Evolutionary conservation across 2,888 invertebrate genomes (phyloP).

Genomic region (Hylaea fasciaria): DNA sequence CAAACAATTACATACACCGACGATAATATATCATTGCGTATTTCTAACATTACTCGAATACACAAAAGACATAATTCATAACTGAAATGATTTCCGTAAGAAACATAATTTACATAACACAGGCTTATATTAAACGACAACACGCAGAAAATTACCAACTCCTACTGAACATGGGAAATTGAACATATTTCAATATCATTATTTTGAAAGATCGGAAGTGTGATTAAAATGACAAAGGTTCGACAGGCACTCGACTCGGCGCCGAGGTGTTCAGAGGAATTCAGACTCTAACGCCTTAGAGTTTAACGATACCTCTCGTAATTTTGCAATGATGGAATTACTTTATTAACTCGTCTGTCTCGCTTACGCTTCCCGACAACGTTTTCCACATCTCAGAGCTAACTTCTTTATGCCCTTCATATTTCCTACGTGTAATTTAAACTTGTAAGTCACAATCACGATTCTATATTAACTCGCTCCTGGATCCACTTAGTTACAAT

Average conservation of each 20-base stretch:
- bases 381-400: slow-evolving; percentile 54
- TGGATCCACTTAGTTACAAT: slow-evolving; percentile 37
- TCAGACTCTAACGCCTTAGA: slow-evolving; percentile 59
- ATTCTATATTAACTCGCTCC: slow-evolving; percentile 36
- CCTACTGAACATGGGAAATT: slow-evolving; percentile 76
- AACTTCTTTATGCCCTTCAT: slow-evolving; percentile 57
- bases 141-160: slow-evolving; percentile 68
- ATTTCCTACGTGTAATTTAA: slow-evolving; percentile 56
- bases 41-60: slow-evolving; percentile 23
- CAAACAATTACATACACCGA: too few relatives aligned
- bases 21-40: too few relatives aligned
- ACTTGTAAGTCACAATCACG: slow-evolving; percentile 49
- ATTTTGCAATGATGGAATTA: slow-evolving; percentile 55
- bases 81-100: slow-evolving; percentile 37
- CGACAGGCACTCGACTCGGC: slow-evolving; percentile 71
- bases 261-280: slow-evolving; percentile 56
- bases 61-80: slow-evolving; percentile 39
- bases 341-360: slow-evolving; percentile 68
- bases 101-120: slow-evolving; percentile 39
- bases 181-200: slow-evolving; percentile 84
- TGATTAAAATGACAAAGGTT: slow-evolving; percentile 84
- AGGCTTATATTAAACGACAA: slow-evolving; percentile 45
- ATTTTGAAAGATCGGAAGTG: slow-evolving; percentile 83
- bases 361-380: slow-evolving; percentile 53
- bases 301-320: slow-evolving; percentile 53